These are phyloP conservation scores for Gnatocerus cornutus DNA, from an alignment of 2,888 invertebrate genomes.

Conservation along the genomic window DNA sequence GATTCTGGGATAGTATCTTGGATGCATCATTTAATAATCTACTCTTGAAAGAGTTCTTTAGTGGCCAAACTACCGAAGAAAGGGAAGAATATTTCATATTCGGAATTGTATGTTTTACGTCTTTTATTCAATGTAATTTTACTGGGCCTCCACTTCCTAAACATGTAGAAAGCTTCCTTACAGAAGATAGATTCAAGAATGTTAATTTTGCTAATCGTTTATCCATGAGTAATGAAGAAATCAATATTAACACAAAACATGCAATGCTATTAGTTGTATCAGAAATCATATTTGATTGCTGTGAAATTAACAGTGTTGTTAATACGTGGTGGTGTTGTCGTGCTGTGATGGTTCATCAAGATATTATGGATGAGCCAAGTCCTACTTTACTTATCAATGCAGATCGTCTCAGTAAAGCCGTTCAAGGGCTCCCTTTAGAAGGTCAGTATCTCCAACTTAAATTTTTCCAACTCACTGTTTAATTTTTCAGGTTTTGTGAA, in stretches of 20 bases:
- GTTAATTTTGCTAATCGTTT: conserved; percentile 71
- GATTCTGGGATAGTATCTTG: conserved; percentile 55
- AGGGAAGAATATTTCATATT: conserved; percentile 71
- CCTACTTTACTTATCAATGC: conserved; percentile 77
- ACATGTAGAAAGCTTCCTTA: conserved; percentile 70
- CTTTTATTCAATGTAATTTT: conserved; percentile 89
- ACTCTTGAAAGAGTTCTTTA: conserved; percentile 55
- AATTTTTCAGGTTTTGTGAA: conserved; percentile 60
- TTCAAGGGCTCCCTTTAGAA: conserved; percentile 18
- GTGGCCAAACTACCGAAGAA: conserved; percentile 63
- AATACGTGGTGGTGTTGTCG: conserved; percentile 85
- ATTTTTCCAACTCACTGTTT: not conserved
- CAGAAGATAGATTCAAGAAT: conserved; percentile 70
- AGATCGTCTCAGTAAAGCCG: conserved; percentile 69
- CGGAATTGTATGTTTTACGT: conserved; percentile 79
- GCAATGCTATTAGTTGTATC: conserved; percentile 72
- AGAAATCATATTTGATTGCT: conserved; percentile 69
- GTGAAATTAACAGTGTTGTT: conserved; percentile 65
- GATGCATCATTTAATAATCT: conserved; percentile 53
- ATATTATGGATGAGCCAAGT: conserved; percentile 83
- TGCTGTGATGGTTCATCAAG: conserved; percentile 82
- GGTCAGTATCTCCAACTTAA: not conserved
- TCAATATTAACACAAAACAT: conserved; percentile 77
- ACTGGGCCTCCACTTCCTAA: conserved; percentile 78
- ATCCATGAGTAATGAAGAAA: conserved; percentile 78